phyloP scores from a whole-genome alignment of 2,797 vertebrate genomes.

The Galaxias olidus region DNA sequence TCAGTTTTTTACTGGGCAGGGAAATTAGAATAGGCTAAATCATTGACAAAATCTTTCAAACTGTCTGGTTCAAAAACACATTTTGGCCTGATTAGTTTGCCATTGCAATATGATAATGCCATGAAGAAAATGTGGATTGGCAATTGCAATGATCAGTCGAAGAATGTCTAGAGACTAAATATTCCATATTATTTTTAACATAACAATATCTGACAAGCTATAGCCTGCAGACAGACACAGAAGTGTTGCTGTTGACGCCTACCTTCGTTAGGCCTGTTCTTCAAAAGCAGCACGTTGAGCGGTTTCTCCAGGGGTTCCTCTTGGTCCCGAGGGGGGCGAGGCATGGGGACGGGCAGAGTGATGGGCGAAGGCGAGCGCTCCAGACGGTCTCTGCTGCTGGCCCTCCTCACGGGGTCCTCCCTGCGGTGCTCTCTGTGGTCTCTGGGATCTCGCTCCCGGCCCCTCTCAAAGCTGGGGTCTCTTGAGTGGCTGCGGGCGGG shows the following conservation, averaged over 20 bases:
- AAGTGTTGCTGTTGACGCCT: neutral
- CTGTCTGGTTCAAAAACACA: no score
- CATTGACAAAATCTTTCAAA: no score
- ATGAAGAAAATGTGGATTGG: no score
- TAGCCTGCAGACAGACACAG: neutral
- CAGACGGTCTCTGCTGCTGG: slow-evolving; percentile 80
- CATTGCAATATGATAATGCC: no score
- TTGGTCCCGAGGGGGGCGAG: slow-evolving; percentile 48
- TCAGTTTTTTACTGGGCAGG: no score
- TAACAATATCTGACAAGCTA: neutral
- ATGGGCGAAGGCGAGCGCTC: slow-evolving; percentile 80
- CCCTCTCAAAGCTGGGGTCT: slow-evolving; percentile 62
- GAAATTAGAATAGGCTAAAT: no score
- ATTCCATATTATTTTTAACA: no score
- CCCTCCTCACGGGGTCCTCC: slow-evolving; percentile 55
- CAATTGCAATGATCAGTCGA: no score
- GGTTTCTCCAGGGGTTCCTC: slow-evolving; percentile 79
- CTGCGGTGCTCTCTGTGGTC: slow-evolving; percentile 54
- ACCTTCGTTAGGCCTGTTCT: slow-evolving; percentile 92
- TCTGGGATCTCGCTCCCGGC: slow-evolving; percentile 45
- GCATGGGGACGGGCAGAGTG: slow-evolving; percentile 57
- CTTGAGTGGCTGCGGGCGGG: slow-evolving; percentile 42
- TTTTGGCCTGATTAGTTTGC: no score
- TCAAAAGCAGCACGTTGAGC: slow-evolving; percentile 85
- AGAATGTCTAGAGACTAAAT: no score